Percentiles rank a stretch among this genome's conserved stretches.
These are phyloP conservation scores for Mantis religiosa DNA, from an alignment of 2,888 invertebrate genomes.

Conservation along the genomic window DNA sequence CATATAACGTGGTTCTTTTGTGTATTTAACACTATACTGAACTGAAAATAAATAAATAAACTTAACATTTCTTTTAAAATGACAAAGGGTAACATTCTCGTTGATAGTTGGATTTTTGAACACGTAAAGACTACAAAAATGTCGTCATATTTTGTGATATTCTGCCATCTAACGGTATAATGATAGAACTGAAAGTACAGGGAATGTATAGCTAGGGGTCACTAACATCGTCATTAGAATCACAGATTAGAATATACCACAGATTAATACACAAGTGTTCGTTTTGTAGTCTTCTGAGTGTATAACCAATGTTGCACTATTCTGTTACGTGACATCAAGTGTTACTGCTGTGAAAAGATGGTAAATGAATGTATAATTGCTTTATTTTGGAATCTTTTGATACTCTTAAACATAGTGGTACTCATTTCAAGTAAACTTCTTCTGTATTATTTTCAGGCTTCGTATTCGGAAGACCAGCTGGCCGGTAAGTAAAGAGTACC, in stretches of 20 bases:
- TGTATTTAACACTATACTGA: too few relatives aligned
- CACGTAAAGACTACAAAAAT: too few relatives aligned
- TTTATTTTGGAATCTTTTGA: not conserved
- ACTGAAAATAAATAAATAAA: too few relatives aligned
- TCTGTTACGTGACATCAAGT: not conserved
- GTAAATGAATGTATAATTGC: conserved; percentile 2
- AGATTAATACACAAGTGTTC: too few relatives aligned
- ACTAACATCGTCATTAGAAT: not conserved
- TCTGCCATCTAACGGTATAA: not conserved
- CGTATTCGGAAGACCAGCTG: conserved; percentile 86
- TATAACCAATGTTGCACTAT: not conserved
- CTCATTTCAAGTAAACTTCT: conserved; percentile 11
- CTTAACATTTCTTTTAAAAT: too few relatives aligned
- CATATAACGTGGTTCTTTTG: too few relatives aligned
- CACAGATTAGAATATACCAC: too few relatives aligned
- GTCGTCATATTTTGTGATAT: too few relatives aligned
- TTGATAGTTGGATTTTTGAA: too few relatives aligned
- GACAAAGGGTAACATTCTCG: too few relatives aligned
- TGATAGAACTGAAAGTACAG: not conserved
- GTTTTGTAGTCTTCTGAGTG: not conserved
- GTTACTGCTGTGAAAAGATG: conserved; percentile 11
- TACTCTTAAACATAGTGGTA: not conserved
- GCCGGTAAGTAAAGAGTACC: conserved; percentile 67
- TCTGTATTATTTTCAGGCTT: conserved; percentile 61
- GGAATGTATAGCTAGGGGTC: not conserved